Conservation (phyloP, 2,113 vertebrate species). For the Murina feae region DNA sequence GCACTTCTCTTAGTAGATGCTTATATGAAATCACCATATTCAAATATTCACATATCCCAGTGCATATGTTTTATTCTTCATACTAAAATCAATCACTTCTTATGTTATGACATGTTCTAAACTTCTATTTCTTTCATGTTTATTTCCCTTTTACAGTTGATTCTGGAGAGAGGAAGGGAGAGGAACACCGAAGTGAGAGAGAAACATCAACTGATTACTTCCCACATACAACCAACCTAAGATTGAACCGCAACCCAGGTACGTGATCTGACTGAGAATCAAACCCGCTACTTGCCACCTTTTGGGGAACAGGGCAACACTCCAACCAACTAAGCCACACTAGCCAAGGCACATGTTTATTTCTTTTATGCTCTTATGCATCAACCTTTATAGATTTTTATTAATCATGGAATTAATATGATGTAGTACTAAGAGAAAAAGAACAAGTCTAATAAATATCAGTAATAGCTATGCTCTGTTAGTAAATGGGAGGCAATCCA, state of each 20-base stretch:
- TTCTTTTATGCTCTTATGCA: neutral
- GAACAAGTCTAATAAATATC: neutral
- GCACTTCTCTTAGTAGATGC: neutral
- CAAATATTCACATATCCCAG: neutral
- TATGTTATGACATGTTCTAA: conserved; percentile 17
- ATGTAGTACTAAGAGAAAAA: neutral
- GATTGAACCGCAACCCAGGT: neutral
- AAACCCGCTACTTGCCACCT: neutral
- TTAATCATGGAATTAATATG: neutral
- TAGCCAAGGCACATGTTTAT: neutral
- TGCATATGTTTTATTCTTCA: neutral
- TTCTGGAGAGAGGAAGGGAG: neutral
- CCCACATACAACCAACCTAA: neutral
- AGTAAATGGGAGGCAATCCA: neutral
- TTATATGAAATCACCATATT: neutral
- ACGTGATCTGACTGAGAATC: neutral
- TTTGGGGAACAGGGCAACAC: neutral
- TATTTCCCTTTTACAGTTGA: neutral
- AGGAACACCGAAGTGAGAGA: neutral
- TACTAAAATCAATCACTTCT: neutral
- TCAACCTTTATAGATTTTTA: neutral
- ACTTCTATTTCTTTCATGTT: neutral
- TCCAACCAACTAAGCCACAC: neutral
- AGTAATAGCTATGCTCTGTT: neutral
- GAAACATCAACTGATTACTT: neutral